Evolutionary conservation across 2,113 vertebrate species (phyloP), one percentile per base, ranked within the genome.

Genomic region (Carassius gibelio): DNA sequence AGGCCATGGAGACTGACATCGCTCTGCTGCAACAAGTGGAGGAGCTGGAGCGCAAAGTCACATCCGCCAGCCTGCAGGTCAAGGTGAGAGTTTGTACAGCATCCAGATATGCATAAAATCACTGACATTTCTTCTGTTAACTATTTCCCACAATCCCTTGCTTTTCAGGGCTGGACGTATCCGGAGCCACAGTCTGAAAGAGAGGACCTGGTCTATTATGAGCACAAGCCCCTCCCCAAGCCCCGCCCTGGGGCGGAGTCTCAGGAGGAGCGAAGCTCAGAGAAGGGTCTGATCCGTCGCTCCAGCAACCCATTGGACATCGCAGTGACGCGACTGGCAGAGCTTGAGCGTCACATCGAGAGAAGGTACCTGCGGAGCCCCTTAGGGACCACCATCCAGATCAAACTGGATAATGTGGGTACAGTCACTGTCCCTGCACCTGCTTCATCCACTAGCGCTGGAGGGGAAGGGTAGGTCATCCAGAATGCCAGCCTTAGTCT

Each of bases 321-420:
- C 96, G 98, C 98, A 93, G 97, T 99, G 96, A 98, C 96, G 93
- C 97, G 98, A 92, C 97, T 99, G 90, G 96, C 97, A 91, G 97
- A 98, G 95, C 96, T 99, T 98, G 98, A 99, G 96, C 96, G 96
- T 96, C 99, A 99, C 97, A 97, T 99, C 93, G 98, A 99, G 96
- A 95, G 98, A 99, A 99, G 98, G 98, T 99, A 99, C 97, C 97
- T 99, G 98, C 97, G 98, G 97, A 99, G 97, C 96, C 98, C 98
- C 95, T 98, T 99, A 98, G 98, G 97, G 97, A 98, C 97, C 97
- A 99, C 97, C 97, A 98, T 99, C 97, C 98, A 99, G 97, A 99
- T 99, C 97, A 99, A 98, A 96, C 96, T 99, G 97, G 98, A 99
- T 99, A 99, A 99, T 99, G 98, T 99, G 97, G 98, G 98, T 96